Evolutionary conservation across 2,797 vertebrate genomes (phyloP).

Genomic region (Cryptoblepharus egeriae): DNA sequence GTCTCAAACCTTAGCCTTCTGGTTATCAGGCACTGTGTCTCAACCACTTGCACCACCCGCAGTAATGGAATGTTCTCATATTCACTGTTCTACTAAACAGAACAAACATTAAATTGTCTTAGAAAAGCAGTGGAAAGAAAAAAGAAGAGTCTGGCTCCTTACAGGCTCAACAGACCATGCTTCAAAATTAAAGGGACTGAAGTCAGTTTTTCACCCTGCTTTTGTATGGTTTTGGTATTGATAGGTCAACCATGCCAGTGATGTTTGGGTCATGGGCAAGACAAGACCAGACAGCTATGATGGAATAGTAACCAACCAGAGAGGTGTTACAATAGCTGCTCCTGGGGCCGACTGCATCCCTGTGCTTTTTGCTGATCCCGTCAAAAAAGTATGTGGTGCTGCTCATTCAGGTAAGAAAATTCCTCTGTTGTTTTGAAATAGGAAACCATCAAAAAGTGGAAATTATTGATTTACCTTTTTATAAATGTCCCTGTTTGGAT

Average conservation of each 20-base stretch:
- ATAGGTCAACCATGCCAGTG: constrained; percentile 86
- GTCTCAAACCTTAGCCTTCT: too few species aligned
- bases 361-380: constrained; percentile 89
- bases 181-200: not conserved
- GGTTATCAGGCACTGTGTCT: too few species aligned
- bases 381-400: constrained; percentile 86
- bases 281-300: constrained; percentile 87
- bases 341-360: constrained; percentile 95
- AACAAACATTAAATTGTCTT: not conserved
- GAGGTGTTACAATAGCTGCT: constrained; percentile 85
- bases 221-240: constrained; percentile 42
- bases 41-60: too few species aligned
- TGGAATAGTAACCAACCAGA: constrained; percentile 85
- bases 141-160: not conserved
- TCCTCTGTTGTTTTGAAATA: not conserved
- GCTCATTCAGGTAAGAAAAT: constrained; percentile 89
- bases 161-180: not conserved
- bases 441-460: too few species aligned
- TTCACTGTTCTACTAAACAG: not conserved
- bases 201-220: constrained; percentile 15
- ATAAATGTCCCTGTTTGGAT: too few species aligned
- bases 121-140: not conserved
- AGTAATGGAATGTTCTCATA: too few species aligned
- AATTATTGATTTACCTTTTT: too few species aligned
- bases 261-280: constrained; percentile 85